Base-by-base conservation (phyloP, 2,888 invertebrate species). In the Eristalinus aeneus region DNA sequence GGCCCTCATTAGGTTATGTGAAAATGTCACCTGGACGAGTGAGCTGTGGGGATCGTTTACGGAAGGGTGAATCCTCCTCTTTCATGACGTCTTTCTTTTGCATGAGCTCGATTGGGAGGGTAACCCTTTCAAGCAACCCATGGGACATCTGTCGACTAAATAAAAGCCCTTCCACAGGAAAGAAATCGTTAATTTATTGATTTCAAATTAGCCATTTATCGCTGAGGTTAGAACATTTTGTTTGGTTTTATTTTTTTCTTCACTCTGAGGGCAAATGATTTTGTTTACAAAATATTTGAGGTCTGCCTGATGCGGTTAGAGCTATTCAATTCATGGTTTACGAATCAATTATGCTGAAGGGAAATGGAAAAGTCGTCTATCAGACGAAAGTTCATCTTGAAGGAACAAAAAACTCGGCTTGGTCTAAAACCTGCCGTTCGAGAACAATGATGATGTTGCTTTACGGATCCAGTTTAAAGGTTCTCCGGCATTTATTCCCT, bases 1-100 rank as follows among this genome's bases (percentile, higher is more conserved):
- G 80, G 67, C 84, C 39, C 63, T 75, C 22, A 75, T 75, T 80
- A 79, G 72, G 32, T 80, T 84, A 76, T 84, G 84, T 80, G 84
- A 84, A 84, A 75, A 68, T 84, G 80, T 80, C 84, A 84, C 84
- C 80, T 84, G 84, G 71, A 6, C 54, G 71, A 63, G 80, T 84
- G 75, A 72, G 68, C 69, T 32, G 53, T 69, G 64, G 53, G 53
- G 46, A 46, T 10, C 58, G 16, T 31, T 63, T 60, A 67, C 72
- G 11, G 75, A 80, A 80, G 80, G 84, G 80, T 75, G 84, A 84
- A 79, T 83, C 78, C 39, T 83, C 78, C 39, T 60, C 69, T 78
- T 71, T 9, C 63, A 63, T 68, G 36, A 27, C 22, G 60, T 77
- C 27, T 74, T 60, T 54, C 71, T 36, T n/a, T 58, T 69, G 16